These are phyloP conservation scores for Thecophora atra DNA, from an alignment of 2,888 invertebrate genomes.

Conservation along the genomic window DNA sequence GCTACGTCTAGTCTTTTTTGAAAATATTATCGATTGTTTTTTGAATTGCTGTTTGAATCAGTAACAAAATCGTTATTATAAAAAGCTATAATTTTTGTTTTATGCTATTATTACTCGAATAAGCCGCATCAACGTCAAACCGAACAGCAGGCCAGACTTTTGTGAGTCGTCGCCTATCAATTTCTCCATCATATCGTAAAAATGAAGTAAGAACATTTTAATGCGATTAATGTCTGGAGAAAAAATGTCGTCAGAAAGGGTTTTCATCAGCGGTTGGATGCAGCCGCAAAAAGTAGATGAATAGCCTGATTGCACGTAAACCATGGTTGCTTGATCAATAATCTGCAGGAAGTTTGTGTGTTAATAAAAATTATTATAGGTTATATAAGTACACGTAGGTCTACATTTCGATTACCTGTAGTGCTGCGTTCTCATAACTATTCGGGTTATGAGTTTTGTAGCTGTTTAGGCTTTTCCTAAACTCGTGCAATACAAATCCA, in stretches of 20 bases:
- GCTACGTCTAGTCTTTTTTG: no score
- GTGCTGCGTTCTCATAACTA: conserved; percentile 49
- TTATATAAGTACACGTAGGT: background rate
- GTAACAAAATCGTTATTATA: no score
- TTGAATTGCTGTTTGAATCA: no score
- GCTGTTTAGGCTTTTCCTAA: conserved; percentile 45
- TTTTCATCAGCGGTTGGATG: conserved; percentile 48
- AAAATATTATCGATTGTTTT: no score
- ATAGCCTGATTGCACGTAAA: conserved; percentile 52
- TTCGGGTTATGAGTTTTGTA: conserved; percentile 35
- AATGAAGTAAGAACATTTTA: conserved; percentile 51
- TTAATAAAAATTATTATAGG: background rate
- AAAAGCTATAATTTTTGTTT: no score
- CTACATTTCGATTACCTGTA: conserved; percentile 46
- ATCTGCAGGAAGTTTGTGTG: conserved; percentile 42
- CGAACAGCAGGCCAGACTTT: conserved; percentile 50
- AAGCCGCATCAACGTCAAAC: conserved; percentile 52
- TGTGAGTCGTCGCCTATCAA: conserved; percentile 44
- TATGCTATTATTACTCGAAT: no score
- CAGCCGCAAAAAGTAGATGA: conserved; percentile 51
- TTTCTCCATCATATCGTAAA: conserved; percentile 51
- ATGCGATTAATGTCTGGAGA: no score
- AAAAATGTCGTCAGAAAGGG: conserved; percentile 29
- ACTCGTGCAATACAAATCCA: conserved; percentile 51
- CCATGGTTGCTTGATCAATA: conserved; percentile 50